Evolutionary conservation across 2,888 invertebrate species (phyloP), one percentile per base, ranked within the genome.

Genomic region (Agrilus mali): DNA sequence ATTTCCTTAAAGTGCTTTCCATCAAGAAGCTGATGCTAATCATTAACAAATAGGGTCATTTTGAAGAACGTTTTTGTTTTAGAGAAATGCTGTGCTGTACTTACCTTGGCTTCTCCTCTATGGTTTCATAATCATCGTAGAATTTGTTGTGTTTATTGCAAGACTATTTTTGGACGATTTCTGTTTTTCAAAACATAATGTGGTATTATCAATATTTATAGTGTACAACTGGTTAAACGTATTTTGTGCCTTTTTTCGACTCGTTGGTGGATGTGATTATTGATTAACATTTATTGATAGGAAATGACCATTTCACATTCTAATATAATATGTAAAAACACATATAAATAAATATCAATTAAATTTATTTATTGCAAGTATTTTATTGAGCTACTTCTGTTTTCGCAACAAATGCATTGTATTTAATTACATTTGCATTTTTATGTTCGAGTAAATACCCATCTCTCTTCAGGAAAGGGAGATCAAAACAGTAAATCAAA

Each of bases 181-280:
- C 33, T 53, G 55, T 44, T 53, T 59, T 38, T 55, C 53, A 36
- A 63, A 62, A 46, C 53, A 55, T 16, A 53, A 55, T 15, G 45
- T 64, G 7, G 40, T 60, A 10, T 57, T 59, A 49, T 53, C 60
- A 2, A 56, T 61, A 49, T 61, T 65, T 43, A 54, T 64, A 47
- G 48, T 61, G 12, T 64, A 61, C 46, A 65, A 65, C 45, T 66
- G 65, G 65, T 47, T 60, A 37, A 50, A 58, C 22, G 60, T 64
- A 7, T 62, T 62, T 49, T 65, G 65, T 50, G 54, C 59, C 13
- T 64, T 63, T 47, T 55, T 55, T 35, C 55, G 56, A 22, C 49
- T 55, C 20, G 53, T 54, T 42, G 53, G 56, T n/a, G 52, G 51
- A 31, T 60, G 60, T 52, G 59, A 59, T 43, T 48, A 58, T 35